Evolutionary conservation across 2,113 vertebrate genomes (phyloP).

Genomic region (Sciurus niger): DNA sequence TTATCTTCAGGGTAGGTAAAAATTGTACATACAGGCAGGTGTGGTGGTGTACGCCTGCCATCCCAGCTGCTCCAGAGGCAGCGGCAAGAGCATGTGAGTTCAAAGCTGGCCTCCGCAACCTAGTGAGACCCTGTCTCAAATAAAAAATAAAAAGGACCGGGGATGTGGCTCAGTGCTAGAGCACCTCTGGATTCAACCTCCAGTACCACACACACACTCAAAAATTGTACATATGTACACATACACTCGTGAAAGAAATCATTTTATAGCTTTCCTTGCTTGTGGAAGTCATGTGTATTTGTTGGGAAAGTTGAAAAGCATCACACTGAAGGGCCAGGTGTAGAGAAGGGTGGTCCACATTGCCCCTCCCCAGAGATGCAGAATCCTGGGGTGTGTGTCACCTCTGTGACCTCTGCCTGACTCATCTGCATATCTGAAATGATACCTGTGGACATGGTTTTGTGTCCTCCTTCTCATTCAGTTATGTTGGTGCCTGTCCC

Average conservation of each 20-base stretch:
- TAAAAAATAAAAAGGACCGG: too few species aligned
- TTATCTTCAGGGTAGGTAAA: not conserved
- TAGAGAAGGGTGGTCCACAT: fast-evolving
- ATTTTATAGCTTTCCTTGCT: not conserved
- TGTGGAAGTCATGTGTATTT: not conserved
- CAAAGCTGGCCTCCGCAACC: too few species aligned
- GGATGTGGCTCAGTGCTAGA: too few species aligned
- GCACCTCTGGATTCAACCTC: too few species aligned
- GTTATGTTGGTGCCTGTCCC: not conserved
- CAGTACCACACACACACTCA: too few species aligned
- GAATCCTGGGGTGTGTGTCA: too few species aligned
- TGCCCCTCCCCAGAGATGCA: fast-evolving
- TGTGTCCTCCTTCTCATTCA: not conserved
- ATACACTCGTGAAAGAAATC: not conserved
- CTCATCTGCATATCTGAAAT: not conserved
- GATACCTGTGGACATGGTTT: fast-evolving
- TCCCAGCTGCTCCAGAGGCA: too few species aligned
- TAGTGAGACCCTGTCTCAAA: too few species aligned
- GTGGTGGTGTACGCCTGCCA: too few species aligned
- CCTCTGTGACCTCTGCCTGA: not conserved
- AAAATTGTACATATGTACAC: not conserved
- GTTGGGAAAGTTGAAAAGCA: not conserved
- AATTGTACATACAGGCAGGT: too few species aligned
- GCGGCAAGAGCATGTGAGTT: too few species aligned
- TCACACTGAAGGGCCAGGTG: not conserved